phyloP scores from a whole-genome alignment of 1,140 invertebrate genomes.

The Latrodectus geometricus region DNA sequence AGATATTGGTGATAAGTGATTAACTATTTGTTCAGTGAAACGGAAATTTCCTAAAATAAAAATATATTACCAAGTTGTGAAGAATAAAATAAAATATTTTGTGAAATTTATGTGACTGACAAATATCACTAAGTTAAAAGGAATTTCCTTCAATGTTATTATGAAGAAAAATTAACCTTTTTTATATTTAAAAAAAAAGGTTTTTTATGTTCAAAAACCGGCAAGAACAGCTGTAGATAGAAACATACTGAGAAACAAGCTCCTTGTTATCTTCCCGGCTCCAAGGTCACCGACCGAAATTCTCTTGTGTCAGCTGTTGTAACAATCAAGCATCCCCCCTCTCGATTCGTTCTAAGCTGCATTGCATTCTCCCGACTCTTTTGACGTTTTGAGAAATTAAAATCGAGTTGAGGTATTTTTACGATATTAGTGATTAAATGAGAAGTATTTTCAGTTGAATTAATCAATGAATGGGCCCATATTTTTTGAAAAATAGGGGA shows the following conservation, averaged over 20 bases:
- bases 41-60: too few relatives aligned
- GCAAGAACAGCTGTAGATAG: conserved; percentile 39
- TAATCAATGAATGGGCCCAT: neutral
- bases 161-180: too few relatives aligned
- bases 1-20: too few relatives aligned
- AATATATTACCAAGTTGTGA: too few relatives aligned
- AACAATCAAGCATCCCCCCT: neutral
- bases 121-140: too few relatives aligned
- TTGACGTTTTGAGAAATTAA: neutral
- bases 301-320: conserved; percentile 53
- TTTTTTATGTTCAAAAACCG: neutral
- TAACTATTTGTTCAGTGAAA: too few relatives aligned
- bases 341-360: neutral
- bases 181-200: too few relatives aligned
- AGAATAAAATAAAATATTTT: too few relatives aligned
- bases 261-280: conserved; percentile 23
- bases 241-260: conserved; percentile 10
- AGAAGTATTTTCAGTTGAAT: neutral
- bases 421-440: neutral
- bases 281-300: conserved; percentile 60
- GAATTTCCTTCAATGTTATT: too few relatives aligned
- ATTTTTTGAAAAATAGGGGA: neutral
- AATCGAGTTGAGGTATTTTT: neutral
- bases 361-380: neutral
- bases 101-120: too few relatives aligned